Evolutionary conservation across 2,113 vertebrate genomes (phyloP), one percentile per base, ranked within the genome.

Genomic region (Mus spicilegus): DNA sequence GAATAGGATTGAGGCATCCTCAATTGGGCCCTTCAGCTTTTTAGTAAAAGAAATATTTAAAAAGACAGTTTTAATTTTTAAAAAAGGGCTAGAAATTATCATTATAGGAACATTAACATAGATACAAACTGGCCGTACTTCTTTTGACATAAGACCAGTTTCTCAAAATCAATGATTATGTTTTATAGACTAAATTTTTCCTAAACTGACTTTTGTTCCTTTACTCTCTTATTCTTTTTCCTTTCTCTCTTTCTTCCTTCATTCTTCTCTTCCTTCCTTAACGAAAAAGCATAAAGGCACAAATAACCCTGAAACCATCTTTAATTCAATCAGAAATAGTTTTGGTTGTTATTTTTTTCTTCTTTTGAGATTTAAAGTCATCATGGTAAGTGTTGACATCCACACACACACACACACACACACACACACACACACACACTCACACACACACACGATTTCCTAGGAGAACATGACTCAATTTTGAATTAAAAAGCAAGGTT

Each of bases 401-500:
- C 36, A 54, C 17, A 87, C 30, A 51, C 12, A 87, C 30, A 61
- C 36, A 65, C 63, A 61, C 42, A 42, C 42, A 5, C 51, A 51
- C 51, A 51, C 10, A 30, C 30, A 54, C 10, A 77, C 26, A 77
- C 42, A 77, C 36, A 75, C 36, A 78, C 24, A 33, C n/a, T 36
- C 39, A 80, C 28, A 54, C 39, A 56, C 58, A 85, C 33, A 58
- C 33, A 3, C 33, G 8, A 26, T 61, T 84, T 84, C 46, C 72
- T 93, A 49, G 13, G n/a, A 72, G 87, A 76, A 81, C 70, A 95
- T 90, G 69, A 96, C 67, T 92, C 70, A 75, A 26, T 97, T 97
- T 95, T 95, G 67, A 94, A 94, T 94, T 82, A n/a, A 90, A 95
- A 81, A 87, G 3, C 39, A 93, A 70, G 16, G 39, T 96, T 96